Evolutionary conservation across 2,888 invertebrate genomes (phyloP).

Genomic region (Macrosiphum euphorbiae): DNA sequence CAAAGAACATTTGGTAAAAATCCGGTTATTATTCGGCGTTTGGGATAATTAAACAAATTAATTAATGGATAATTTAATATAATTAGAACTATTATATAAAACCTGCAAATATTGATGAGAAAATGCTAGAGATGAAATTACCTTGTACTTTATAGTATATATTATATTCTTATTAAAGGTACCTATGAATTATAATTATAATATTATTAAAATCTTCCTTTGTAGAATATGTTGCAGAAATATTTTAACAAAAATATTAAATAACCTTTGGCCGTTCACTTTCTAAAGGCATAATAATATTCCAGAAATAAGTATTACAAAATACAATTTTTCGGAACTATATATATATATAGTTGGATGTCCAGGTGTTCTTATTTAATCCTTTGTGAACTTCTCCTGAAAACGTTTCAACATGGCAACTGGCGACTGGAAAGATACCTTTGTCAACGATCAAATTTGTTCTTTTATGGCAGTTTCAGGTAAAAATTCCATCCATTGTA

Average conservation of each 20-base stretch:
- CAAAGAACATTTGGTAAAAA: not conserved
- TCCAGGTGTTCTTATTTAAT: conserved; percentile 49
- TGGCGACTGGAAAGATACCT: not conserved
- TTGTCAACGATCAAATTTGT: conserved; percentile 29
- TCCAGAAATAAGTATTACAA: not conserved
- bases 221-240: not conserved
- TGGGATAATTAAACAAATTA: conserved; percentile 45
- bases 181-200: not conserved
- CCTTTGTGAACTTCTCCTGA: not conserved
- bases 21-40: conserved; percentile 28
- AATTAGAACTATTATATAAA: conserved; percentile 20
- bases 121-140: not conserved
- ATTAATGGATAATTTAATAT: conserved; percentile 14
- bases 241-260: not conserved
- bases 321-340: conserved; percentile 14
- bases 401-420: conserved; percentile 33
- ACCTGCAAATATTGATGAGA: not conserved
- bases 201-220: not conserved
- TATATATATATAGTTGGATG: conserved; percentile 7
- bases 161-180: not conserved
- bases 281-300: not conserved
- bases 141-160: too few relatives aligned
- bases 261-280: not conserved
- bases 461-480: conserved; percentile 39
- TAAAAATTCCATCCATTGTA: conserved; percentile 15